Evolutionary conservation across 1,140 invertebrate species (phyloP).

Genomic region (Arctopsyche grandis): DNA sequence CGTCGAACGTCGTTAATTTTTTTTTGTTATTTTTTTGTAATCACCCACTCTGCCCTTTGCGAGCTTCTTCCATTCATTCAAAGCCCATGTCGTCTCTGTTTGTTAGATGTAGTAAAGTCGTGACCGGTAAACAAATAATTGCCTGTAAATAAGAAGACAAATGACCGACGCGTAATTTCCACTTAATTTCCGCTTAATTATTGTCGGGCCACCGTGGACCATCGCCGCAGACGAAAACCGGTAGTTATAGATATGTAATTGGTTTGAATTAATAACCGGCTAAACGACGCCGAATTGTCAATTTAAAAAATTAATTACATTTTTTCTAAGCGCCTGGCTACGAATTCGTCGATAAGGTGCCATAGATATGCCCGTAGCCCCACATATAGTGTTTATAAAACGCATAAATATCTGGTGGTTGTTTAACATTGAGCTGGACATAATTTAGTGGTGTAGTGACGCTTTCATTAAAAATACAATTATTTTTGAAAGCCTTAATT

Average conservation of each 20-base stretch:
- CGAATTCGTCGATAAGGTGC: not conserved
- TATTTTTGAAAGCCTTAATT: too few species aligned
- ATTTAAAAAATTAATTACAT: constrained; percentile 19
- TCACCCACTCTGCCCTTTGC: not conserved
- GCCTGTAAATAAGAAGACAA: constrained; percentile 25
- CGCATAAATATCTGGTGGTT: too few species aligned
- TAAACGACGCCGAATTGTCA: constrained; percentile 19
- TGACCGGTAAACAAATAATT: constrained; percentile 15
- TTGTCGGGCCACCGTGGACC: constrained; percentile 17
- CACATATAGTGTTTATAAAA: too few species aligned
- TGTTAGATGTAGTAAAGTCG: not conserved
- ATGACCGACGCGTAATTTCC: constrained; percentile 30
- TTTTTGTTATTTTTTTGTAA: too few species aligned
- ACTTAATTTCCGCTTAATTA: constrained; percentile 32
- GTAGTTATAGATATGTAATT: constrained; percentile 25
- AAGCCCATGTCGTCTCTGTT: not conserved
- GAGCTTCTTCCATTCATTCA: not conserved
- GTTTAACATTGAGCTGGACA: too few species aligned
- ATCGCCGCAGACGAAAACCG: not conserved
- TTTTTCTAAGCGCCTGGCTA: not conserved
- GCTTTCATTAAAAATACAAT: too few species aligned
- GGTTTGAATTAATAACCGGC: constrained; percentile 25
- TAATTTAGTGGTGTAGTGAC: too few species aligned
- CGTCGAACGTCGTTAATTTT: not conserved
- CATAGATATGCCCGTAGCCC: too few species aligned